Percentiles rank a stretch among this genome's conserved stretches.
Conservation (phyloP, 2,888 invertebrate species). For the Parapristionchus giblindavisi region DNA sequence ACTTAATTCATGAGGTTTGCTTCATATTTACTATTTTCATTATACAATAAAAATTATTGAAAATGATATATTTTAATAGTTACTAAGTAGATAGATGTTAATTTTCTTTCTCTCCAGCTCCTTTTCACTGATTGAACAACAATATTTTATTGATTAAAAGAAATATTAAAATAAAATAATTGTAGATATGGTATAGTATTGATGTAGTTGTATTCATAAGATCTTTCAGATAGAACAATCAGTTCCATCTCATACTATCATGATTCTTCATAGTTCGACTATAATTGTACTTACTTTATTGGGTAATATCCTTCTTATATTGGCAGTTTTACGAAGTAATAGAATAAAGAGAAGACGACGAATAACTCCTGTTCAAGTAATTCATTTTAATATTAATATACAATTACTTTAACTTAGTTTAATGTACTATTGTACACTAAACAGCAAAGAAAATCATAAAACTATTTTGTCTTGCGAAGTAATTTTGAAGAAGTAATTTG, state of each 20-base stretch:
- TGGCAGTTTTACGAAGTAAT: slow-evolving; percentile 17
- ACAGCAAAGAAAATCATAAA: too few species aligned
- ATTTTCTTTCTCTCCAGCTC: slow-evolving; percentile 5
- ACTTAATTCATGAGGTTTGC: neutral
- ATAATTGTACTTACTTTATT: slow-evolving; percentile 11
- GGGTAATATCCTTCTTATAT: slow-evolving; percentile 20
- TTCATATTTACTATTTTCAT: slow-evolving; percentile 10
- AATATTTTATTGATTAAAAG: too few species aligned
- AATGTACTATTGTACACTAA: too few species aligned
- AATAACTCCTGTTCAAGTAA: slow-evolving; percentile 28
- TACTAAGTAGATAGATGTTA: too few species aligned
- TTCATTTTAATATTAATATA: neutral
- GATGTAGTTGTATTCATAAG: too few species aligned
- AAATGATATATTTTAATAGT: too few species aligned
- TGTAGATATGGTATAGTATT: too few species aligned
- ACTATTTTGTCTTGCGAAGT: too few species aligned
- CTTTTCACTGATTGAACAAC: too few species aligned
- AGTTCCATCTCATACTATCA: slow-evolving; percentile 4
- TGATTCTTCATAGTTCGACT: slow-evolving; percentile 33
- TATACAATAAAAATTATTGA: too few species aligned
- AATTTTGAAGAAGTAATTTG: too few species aligned
- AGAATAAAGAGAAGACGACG: neutral
- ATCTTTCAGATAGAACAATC: neutral
- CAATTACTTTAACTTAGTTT: neutral
- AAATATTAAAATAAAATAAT: too few species aligned